Base-by-base conservation (phyloP, 2,888 invertebrate genomes). In the Aromia moschata region DNA sequence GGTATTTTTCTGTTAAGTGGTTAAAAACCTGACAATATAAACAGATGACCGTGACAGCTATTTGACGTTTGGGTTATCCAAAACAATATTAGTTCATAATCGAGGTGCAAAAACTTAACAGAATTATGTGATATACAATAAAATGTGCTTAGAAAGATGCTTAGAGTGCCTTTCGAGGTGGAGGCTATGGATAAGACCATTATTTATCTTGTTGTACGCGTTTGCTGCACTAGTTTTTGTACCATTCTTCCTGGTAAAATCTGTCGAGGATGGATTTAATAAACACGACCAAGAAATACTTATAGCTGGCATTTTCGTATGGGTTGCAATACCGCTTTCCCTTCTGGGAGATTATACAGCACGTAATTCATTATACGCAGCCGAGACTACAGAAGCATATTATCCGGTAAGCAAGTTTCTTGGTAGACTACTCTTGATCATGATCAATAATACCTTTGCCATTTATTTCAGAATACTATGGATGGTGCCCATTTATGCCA, bases 401-500 rank as follows among this genome's bases (percentile, higher is more conserved):
- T 62, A 95, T 97, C 69, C 89, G 96, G 90, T 92, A 80, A 72
- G 72, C 46, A n/a, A n/a, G n/a, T n/a, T n/a, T n/a, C n/a, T n/a
- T n/a, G n/a, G n/a, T n/a, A n/a, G n/a, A n/a, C n/a, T n/a, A n/a
- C n/a, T n/a, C n/a, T n/a, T n/a, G n/a, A n/a, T n/a, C n/a, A n/a
- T n/a, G n/a, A n/a, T n/a, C n/a, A n/a, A n/a, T n/a, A n/a, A n/a
- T n/a, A n/a, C n/a, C n/a, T n/a, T n/a, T n/a, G n/a, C n/a, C n/a
- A n/a, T 62, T 70, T 67, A 67, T 84, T 85, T 67, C 81, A 93
- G 94, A 79, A 92, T 97, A 79, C 79, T 97, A 69, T 96, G 96
- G 96, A 97, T 97, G 97, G 96, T 97, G 52, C 97, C 97, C 61
- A 96, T 97, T 72, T 97, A 97, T 84, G 94, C 96, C 36, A 81